Evolutionary conservation across 1,140 invertebrate species (phyloP).

Genomic region (Trachelipus rathkii): DNA sequence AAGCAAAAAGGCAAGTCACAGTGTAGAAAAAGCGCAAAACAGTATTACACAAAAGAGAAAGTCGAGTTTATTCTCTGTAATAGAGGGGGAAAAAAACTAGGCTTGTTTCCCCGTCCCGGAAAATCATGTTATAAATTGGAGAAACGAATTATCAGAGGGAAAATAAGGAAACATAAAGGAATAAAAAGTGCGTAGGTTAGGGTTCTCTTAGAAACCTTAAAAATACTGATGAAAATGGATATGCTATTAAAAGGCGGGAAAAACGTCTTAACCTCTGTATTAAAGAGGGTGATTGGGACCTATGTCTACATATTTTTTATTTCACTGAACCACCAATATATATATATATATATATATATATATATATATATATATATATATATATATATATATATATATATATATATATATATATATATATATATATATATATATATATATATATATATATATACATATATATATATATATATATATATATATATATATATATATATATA

Average conservation of each 20-base stretch:
- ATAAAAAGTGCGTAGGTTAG: not conserved
- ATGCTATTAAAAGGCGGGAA: too few species aligned
- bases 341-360: not conserved
- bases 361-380: not conserved
- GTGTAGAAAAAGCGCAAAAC: too few species aligned
- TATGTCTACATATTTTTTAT: too few species aligned
- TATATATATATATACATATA: conserved; percentile 7
- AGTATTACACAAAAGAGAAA: too few species aligned
- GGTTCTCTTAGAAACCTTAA: too few species aligned
- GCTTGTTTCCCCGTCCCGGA: too few species aligned
- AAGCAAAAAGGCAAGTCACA: too few species aligned
- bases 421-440: conserved; percentile 11
- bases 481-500: conserved; percentile 13
- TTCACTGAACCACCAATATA: not conserved
- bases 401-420: conserved; percentile 13
- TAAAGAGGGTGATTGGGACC: too few species aligned
- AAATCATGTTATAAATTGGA: not conserved
- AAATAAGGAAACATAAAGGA: conserved; percentile 14
- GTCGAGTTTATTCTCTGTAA: too few species aligned
- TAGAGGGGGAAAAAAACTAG: too few species aligned
- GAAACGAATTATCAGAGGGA: not conserved
- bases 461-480: conserved; percentile 13
- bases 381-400: not conserved
- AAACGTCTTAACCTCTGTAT: too few species aligned
- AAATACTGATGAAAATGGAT: too few species aligned